These are phyloP conservation scores for Penelope pileata DNA, from an alignment of 2,113 vertebrate species.

Conservation along the genomic window DNA sequence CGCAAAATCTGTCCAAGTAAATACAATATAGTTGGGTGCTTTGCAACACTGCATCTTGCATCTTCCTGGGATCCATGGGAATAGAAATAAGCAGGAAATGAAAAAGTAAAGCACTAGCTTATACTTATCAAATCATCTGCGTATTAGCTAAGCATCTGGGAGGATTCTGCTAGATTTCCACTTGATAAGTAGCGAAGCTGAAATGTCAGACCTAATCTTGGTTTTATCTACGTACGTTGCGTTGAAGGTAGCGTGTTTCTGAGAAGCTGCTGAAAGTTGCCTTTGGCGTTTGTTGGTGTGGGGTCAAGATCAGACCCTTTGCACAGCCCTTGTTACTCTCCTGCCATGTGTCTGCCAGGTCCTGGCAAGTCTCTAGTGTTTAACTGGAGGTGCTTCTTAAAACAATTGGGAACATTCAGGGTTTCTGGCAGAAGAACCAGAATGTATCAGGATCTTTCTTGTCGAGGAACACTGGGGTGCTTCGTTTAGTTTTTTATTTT, in stretches of 20 bases:
- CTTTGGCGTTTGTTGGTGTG: accelerated
- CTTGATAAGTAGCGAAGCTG: background rate
- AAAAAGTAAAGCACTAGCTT: background rate
- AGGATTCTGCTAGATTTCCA: background rate
- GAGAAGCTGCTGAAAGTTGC: background rate
- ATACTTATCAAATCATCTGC: background rate
- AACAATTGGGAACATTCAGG: accelerated
- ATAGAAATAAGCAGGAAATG: background rate
- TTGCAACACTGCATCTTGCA: background rate
- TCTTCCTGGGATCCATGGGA: background rate
- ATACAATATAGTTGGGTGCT: background rate
- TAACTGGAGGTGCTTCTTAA: background rate
- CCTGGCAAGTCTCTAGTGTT: accelerated
- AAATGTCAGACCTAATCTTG: background rate
- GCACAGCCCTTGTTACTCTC: background rate
- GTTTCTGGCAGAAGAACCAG: background rate
- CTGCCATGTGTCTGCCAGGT: background rate
- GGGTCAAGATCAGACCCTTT: background rate
- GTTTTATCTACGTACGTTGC: background rate
- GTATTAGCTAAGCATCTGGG: background rate
- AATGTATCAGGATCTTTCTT: background rate
- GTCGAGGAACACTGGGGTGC: background rate
- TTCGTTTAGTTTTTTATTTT: background rate
- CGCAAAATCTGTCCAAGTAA: background rate
- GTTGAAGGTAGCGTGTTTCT: background rate